Conservation (phyloP, 2,113 vertebrate species). For the Nibea coibor region DNA sequence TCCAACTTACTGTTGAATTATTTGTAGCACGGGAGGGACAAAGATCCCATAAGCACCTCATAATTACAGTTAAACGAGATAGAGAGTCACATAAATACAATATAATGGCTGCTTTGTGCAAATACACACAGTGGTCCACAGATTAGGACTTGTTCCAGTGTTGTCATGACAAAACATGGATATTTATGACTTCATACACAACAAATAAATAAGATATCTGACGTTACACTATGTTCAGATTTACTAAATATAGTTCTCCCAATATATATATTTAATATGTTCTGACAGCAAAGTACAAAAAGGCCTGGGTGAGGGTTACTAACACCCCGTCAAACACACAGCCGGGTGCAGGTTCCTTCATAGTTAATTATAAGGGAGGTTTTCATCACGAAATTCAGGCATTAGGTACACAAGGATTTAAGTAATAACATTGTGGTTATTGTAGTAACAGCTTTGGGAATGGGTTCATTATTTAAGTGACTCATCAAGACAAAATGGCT, state of each 20-base stretch:
- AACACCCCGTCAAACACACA: constrained; percentile 33
- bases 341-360: constrained; percentile 39
- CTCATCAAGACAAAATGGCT: background rate
- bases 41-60: constrained; percentile 36
- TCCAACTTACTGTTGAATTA: constrained; percentile 5
- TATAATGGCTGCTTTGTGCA: constrained; percentile 49
- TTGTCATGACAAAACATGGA: constrained; percentile 51
- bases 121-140: constrained; percentile 54
- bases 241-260: constrained; percentile 48
- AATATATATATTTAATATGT: constrained; percentile 40
- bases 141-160: constrained; percentile 58
- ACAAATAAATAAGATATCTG: constrained; percentile 72
- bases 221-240: constrained; percentile 28
- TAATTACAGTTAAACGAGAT: constrained; percentile 40
- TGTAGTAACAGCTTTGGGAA: background rate
- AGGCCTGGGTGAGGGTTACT: constrained; percentile 21
- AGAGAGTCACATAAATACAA: constrained; percentile 45
- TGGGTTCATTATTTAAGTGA: background rate
- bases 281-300: constrained; percentile 55
- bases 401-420: constrained; percentile 12
- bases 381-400: constrained; percentile 15
- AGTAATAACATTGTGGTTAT: constrained; percentile 18
- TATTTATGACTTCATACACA: constrained; percentile 43
- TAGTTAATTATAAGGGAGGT: background rate
- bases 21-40: constrained; percentile 26